Conservation (phyloP, 1,140 invertebrate species). For the Probaryconus sp. region DNA sequence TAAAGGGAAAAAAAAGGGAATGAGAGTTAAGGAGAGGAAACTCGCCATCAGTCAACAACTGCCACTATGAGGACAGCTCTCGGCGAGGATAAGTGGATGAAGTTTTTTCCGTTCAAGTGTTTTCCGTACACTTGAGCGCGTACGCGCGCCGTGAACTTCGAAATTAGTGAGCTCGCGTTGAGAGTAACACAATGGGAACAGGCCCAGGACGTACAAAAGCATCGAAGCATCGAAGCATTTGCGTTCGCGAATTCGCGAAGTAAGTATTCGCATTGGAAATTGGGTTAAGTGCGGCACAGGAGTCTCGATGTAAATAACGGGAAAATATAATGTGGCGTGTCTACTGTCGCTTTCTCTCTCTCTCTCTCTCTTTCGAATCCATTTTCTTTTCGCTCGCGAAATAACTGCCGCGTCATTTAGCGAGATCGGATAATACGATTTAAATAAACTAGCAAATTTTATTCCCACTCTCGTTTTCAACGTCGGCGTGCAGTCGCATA, state of each 20-base stretch:
- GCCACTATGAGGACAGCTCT: slow-evolving; percentile 20
- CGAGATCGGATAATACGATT: slow-evolving; percentile 51
- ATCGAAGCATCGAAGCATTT: slow-evolving; percentile 30
- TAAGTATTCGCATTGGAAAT: slow-evolving; percentile 37
- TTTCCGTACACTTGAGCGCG: slow-evolving; percentile 36
- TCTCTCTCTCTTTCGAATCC: slow-evolving; percentile 18
- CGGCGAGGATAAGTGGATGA: slow-evolving; percentile 36
- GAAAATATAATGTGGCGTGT: slow-evolving; percentile 42
- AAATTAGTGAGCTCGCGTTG: slow-evolving; percentile 24
- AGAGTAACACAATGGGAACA: slow-evolving; percentile 29
- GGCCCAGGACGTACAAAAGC: slow-evolving; percentile 22
- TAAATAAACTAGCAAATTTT: slow-evolving; percentile 54
- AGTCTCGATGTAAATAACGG: slow-evolving; percentile 43
- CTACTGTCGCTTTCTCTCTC: slow-evolving; percentile 9
- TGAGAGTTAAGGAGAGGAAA: background rate
- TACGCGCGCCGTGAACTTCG: slow-evolving; percentile 9
- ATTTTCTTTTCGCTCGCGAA: slow-evolving; percentile 34
- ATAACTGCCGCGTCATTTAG: slow-evolving; percentile 39
- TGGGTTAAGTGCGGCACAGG: slow-evolving; percentile 37
- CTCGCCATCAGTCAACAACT: slow-evolving; percentile 13
- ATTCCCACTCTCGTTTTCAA: slow-evolving; percentile 36
- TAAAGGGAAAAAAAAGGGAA: background rate
- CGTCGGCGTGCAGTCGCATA: slow-evolving; percentile 28
- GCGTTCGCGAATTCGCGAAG: slow-evolving; percentile 14
- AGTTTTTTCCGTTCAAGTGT: slow-evolving; percentile 44